phyloP scores from a whole-genome alignment of 2,888 invertebrate species.

The Pristionchus arcanus region DNA sequence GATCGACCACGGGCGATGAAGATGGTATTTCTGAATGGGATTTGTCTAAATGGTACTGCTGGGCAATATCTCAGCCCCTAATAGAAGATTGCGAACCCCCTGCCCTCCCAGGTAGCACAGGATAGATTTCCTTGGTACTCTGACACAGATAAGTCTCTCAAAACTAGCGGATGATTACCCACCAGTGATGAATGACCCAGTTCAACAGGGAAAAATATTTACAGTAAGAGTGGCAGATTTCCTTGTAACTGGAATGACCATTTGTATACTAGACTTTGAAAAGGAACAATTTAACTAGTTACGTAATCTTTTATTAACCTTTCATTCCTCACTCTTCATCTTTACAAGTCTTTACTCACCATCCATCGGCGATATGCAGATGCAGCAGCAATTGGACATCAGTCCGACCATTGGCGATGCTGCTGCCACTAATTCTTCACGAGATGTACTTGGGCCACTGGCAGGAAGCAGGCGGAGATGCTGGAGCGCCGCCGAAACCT shows the following conservation, averaged over 20 bases:
- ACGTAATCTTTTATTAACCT: neutral
- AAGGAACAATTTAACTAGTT: neutral
- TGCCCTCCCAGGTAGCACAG: too few relatives aligned
- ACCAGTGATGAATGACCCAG: too few relatives aligned
- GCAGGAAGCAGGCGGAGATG: neutral
- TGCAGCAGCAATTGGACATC: conserved; percentile 9
- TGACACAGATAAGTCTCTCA: too few relatives aligned
- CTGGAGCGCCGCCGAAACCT: conserved; percentile 8
- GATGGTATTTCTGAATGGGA: neutral
- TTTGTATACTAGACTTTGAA: neutral
- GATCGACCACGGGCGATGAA: neutral
- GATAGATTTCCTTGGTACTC: too few relatives aligned
- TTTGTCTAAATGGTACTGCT: too few relatives aligned
- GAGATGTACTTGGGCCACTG: neutral
- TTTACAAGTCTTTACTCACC: neutral
- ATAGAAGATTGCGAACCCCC: too few relatives aligned
- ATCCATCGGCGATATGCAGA: neutral
- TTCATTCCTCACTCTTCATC: neutral
- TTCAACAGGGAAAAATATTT: neutral
- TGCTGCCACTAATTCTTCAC: neutral
- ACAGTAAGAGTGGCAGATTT: too few relatives aligned
- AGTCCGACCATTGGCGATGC: neutral
- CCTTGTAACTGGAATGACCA: too few relatives aligned
- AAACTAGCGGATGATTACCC: too few relatives aligned
- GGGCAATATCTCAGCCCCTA: too few relatives aligned